Evolutionary conservation across 2,797 vertebrate genomes (phyloP).

Genomic region (Cyclura pinguis): DNA sequence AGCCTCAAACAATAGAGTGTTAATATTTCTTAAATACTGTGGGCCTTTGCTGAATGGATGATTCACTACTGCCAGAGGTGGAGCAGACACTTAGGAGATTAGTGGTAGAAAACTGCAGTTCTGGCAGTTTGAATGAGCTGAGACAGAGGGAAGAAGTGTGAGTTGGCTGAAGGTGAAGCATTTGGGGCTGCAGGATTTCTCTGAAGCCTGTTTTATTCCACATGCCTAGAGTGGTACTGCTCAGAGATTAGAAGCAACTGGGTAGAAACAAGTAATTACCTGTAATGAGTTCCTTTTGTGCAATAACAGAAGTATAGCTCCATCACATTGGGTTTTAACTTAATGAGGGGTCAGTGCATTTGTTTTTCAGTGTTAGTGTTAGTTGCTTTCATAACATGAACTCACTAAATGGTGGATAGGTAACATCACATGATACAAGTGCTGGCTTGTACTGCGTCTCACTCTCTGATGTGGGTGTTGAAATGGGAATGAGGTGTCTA

Average conservation of each 20-base stretch:
- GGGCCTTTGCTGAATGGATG: slow-evolving; percentile 34
- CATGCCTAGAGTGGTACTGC: not conserved
- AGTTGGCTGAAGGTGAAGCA: not conserved
- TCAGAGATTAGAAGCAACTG: not conserved
- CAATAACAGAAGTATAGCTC: not conserved
- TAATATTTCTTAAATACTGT: not conserved
- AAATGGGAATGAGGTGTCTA: not conserved
- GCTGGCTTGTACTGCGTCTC: not conserved
- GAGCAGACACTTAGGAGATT: slow-evolving; percentile 7
- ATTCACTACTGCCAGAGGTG: slow-evolving; percentile 41
- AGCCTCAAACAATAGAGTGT: not conserved
- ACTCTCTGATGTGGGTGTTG: not conserved
- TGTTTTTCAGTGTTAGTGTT: not conserved
- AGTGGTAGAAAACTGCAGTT: not conserved
- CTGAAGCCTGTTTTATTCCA: not conserved
- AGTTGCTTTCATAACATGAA: not conserved
- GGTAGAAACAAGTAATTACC: not conserved
- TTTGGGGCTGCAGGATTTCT: not conserved
- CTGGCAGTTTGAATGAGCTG: not conserved
- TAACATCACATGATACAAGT: not conserved
- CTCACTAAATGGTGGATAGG: not conserved
- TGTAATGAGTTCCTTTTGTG: not conserved
- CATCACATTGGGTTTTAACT: not conserved
- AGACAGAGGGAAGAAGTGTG: not conserved
- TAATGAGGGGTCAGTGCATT: not conserved